Evolutionary conservation across 1,140 invertebrate genomes (phyloP).

Genomic region (Glomeris maerens): DNA sequence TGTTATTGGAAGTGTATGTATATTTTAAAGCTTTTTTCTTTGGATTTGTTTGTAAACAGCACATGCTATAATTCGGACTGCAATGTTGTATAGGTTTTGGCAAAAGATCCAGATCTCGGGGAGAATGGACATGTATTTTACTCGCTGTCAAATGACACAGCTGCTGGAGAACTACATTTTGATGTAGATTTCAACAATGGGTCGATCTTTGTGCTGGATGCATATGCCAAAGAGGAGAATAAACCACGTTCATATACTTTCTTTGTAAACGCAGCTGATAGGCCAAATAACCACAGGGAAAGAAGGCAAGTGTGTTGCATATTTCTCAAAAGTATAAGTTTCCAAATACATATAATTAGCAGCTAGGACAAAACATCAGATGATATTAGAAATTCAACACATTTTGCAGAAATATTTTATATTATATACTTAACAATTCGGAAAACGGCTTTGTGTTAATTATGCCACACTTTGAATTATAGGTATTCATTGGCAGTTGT

Average conservation of each 20-base stretch:
- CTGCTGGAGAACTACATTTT: constrained; percentile 21
- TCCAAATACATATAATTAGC: no score
- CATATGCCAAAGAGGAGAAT: constrained; percentile 14
- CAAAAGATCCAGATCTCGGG: constrained; percentile 23
- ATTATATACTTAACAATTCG: neutral
- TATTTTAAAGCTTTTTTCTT: neutral
- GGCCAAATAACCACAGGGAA: constrained; percentile 20
- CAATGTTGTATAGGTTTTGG: constrained; percentile 17
- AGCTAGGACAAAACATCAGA: no score
- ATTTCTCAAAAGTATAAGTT: no score
- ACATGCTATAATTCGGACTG: neutral
- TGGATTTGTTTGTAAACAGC: neutral
- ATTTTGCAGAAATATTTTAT: no score
- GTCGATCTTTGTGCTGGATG: constrained; percentile 21
- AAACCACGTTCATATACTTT: constrained; percentile 23
- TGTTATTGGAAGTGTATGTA: constrained; percentile 19
- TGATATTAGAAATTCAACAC: no score
- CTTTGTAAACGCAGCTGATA: constrained; percentile 23
- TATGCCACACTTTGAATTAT: neutral
- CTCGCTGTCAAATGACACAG: constrained; percentile 22
- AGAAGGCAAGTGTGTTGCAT: constrained; percentile 21
- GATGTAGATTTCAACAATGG: constrained; percentile 23
- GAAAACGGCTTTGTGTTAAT: neutral
- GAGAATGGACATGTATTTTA: constrained; percentile 23
- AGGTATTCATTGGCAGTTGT: constrained; percentile 33